Evolutionary conservation across 2,888 invertebrate genomes (phyloP), one percentile per base, ranked within the genome.

Genomic region (Hylaea fasciaria): DNA sequence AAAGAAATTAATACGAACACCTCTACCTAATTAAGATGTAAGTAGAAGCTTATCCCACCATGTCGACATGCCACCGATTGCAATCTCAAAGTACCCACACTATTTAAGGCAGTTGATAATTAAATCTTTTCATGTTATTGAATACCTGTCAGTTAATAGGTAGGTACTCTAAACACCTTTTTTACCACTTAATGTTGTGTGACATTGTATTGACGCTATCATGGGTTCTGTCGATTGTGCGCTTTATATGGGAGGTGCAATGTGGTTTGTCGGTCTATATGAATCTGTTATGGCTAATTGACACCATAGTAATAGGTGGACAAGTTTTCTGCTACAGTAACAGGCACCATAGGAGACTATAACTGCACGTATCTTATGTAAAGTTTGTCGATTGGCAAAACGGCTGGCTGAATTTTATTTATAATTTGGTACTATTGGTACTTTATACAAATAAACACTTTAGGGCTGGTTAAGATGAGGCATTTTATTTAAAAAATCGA

Each of bases 121-220:
- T n/a, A 47, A 41, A 22, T 46, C 35, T 64, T 51, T 50, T 49
- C 52, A 57, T 56, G 59, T 58, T 37, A 59, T 54, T 49, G 49
- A 54, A 37, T 37, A 37, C 37, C 10, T 12, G n/a, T 37, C 37
- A 11, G 35, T n/a, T n/a, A n/a, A n/a, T 9, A 35, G 11, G 35
- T 35, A 9, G 14, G 16, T 44, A 43, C 14, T 53, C 14, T 28
- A 35, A 37, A 48, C 52, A 52, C 52, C 35, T 59, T 59, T 59
- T 48, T 53, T n/a, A 2, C n/a, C 4, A 39, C 17, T n/a, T 47
- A 53, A 57, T 48, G 43, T 47, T 28, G 14, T 43, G 47, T 43
- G 57, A 47, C 43, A 52, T 51, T 54, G 54, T 37, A 11, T 29
- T 39, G 48, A 53, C 37, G n/a, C 17, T 48, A 52, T 48, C 52